Conservation (phyloP, 2,113 vertebrate genomes). For the Seriola dumerili region DNA sequence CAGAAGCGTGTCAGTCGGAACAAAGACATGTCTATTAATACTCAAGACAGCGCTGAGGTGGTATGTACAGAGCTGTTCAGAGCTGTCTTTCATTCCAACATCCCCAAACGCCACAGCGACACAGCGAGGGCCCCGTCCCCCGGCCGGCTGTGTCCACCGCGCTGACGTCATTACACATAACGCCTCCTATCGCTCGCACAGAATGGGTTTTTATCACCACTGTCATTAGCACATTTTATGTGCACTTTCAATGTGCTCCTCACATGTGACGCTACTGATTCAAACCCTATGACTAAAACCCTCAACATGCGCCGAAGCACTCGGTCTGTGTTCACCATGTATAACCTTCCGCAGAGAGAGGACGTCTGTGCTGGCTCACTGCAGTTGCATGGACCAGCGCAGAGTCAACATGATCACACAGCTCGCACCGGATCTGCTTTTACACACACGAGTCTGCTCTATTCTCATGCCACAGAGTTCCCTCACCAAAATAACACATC, state of each 20-base stretch:
- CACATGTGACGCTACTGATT: conserved; percentile 52
- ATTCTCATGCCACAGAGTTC: conserved; percentile 73
- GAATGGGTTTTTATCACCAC: conserved; percentile 57
- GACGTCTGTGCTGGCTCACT: conserved; percentile 59
- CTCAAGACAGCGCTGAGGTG: conserved; percentile 62
- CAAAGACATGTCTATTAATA: conserved; percentile 81
- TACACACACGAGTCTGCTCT: conserved; percentile 32
- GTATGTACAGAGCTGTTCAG: conserved; percentile 43
- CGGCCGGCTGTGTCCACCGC: conserved; percentile 15
- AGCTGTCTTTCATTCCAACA: conserved; percentile 54
- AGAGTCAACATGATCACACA: conserved; percentile 58
- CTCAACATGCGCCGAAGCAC: conserved; percentile 17
- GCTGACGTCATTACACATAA: conserved; percentile 56
- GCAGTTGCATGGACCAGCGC: conserved; percentile 44
- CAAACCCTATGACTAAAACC: conserved; percentile 25
- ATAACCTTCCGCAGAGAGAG: conserved; percentile 32
- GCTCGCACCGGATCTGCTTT: conserved; percentile 34
- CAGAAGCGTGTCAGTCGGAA: conserved; percentile 71
- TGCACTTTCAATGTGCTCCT: conserved; percentile 44
- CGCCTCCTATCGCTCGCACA: conserved; percentile 53
- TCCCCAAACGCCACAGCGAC: conserved; percentile 48
- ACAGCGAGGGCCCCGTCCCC: conserved; percentile 19
- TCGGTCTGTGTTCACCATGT: neutral
- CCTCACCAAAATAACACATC: conserved; percentile 78
- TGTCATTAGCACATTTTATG: conserved; percentile 59